phyloP scores from a whole-genome alignment of 2,888 invertebrate species.

The Tanytarsus gracilentus region DNA sequence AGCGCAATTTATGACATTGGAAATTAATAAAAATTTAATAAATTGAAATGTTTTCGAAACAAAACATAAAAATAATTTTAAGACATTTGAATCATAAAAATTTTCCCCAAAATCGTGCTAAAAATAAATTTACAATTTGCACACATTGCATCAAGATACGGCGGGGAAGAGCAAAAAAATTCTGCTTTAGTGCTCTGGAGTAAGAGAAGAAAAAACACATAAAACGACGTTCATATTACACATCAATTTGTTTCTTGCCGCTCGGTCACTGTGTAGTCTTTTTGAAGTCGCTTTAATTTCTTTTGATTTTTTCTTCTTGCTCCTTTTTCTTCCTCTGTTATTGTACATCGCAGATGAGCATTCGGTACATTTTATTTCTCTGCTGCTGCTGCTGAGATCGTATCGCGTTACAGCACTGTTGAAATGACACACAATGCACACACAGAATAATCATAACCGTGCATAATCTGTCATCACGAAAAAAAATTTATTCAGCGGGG shows the following conservation, averaged over 20 bases:
- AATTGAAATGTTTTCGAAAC: too few relatives aligned
- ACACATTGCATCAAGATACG: constrained; percentile 12
- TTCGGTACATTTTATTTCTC: background rate
- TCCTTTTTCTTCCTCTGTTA: background rate
- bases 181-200: background rate
- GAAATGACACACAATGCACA: background rate
- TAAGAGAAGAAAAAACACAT: background rate
- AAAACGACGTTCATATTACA: constrained; percentile 12
- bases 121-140: constrained; percentile 15
- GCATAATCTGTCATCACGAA: background rate
- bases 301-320: constrained; percentile 17
- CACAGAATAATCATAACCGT: background rate
- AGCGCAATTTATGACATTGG: background rate
- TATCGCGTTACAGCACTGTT: background rate
- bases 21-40: background rate
- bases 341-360: too few relatives aligned
- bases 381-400: background rate
- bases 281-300: constrained; percentile 13
- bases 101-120: background rate
- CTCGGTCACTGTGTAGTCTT: background rate
- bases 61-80: too few relatives aligned
- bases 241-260: constrained; percentile 21
- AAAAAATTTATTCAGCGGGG: background rate
- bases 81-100: background rate
- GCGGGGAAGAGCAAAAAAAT: background rate